Base-by-base conservation (phyloP, 1,140 invertebrate genomes). In the Hermatobates lingyangjiaoensis region DNA sequence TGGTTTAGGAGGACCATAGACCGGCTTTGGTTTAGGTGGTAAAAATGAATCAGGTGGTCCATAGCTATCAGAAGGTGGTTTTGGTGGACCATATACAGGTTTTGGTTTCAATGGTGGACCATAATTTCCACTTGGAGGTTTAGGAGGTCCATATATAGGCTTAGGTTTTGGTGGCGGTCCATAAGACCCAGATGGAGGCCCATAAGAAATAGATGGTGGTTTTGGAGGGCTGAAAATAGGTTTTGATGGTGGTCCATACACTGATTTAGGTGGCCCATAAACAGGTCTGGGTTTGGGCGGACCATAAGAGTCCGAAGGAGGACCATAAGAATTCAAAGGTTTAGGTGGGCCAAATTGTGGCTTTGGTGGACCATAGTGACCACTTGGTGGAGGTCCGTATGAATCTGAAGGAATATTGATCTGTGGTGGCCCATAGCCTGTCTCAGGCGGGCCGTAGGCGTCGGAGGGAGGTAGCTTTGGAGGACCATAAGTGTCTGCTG, bases 271-370 rank as follows among this genome's bases (percentile, higher is more conserved):
- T 4, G 62, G 57, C 12, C 61, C 60, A 24, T 48, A 12, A 18
- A 24, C 45, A 18, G 24, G 21, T 21, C 15, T 27, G 12, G 20
- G 12, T 10, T 23, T 20, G 10, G 48, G 25, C 47, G 63, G 61
- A 20, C 56, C 61, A 0, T 61, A 63, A 40, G 69, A 67, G 38
- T 60, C 62, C 0, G 62, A 60, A 21, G 58, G 60, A 53, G 63
- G 67, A 0, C 66, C 64, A 0, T 67, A 68, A 52, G 65, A 71
- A 52, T 61, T 55, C 2, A n/a, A n/a, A n/a, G 58, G 61, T 34
- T 42, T 51, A 45, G 54, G 52, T 50, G 60, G 52, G 24, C 67
- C 66, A 50, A 67, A 68, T 3, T 60, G 26, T 21, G 54, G 59
- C 53, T 60, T 60, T 27, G 59, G 59, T 27, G 60, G 59, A 7